Percentiles rank a stretch among this genome's conserved stretches.
phyloP scores from a whole-genome alignment of 2,888 invertebrate genomes.

The Cryptophagus acutangulus region DNA sequence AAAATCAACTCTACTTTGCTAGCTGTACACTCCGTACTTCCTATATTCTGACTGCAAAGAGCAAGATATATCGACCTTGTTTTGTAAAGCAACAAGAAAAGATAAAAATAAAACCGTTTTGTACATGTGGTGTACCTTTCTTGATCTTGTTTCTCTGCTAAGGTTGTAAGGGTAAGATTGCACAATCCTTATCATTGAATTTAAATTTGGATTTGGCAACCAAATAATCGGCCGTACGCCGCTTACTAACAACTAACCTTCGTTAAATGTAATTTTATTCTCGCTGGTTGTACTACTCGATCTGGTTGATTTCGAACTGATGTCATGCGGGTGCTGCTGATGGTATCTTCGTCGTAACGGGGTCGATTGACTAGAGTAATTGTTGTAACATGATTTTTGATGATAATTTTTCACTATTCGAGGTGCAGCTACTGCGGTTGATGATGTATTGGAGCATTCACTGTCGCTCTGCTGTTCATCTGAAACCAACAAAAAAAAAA shows the following conservation, averaged over 20 bases:
- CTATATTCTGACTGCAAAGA: too few relatives aligned
- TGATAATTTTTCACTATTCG: conserved; percentile 32
- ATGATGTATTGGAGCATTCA: conserved; percentile 39
- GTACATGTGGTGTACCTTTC: too few relatives aligned
- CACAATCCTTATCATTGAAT: too few relatives aligned
- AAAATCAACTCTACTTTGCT: too few relatives aligned
- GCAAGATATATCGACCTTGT: too few relatives aligned
- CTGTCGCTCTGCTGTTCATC: conserved; percentile 44
- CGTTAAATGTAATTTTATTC: conserved; percentile 54
- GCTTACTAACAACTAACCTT: conserved; percentile 49
- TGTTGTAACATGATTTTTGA: conserved; percentile 27
- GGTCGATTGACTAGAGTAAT: conserved; percentile 45
- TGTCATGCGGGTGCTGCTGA: conserved; percentile 35
- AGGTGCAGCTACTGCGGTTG: conserved; percentile 27
- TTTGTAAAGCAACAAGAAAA: too few relatives aligned
- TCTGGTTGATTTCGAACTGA: conserved; percentile 42
- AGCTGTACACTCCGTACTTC: too few relatives aligned
- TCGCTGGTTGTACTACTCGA: conserved; percentile 47
- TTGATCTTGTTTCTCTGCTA: too few relatives aligned
- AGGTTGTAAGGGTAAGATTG: too few relatives aligned
- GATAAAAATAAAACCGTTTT: too few relatives aligned
- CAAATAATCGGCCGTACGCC: too few relatives aligned
- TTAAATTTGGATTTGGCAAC: too few relatives aligned
- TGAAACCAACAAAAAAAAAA: conserved; percentile 18
- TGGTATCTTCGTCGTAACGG: conserved; percentile 43